Conservation (phyloP, 53 echinoderm and acorn worm species). For the Hippasteria phrygiana region DNA sequence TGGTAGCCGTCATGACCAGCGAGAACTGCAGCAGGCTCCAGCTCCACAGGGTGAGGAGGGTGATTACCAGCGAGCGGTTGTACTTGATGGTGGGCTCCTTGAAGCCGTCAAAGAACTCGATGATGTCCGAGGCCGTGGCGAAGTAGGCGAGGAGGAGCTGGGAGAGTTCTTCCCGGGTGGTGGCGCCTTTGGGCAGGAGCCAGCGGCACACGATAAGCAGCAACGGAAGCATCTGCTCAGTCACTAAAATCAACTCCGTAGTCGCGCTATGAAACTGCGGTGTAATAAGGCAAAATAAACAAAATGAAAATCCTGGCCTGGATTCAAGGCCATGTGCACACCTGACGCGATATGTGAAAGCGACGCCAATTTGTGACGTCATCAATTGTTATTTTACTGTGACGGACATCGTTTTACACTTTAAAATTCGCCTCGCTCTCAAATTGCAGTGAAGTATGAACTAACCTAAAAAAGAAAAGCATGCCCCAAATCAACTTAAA, state of each 20-base stretch:
- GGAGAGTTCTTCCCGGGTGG: slow-evolving; percentile 88
- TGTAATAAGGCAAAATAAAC: too few species aligned
- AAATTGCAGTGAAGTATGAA: too few species aligned
- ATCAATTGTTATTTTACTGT: too few species aligned
- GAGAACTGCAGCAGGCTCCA: slow-evolving; percentile 95
- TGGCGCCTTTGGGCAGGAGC: slow-evolving; percentile 89
- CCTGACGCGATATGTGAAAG: too few species aligned
- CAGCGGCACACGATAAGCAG: slow-evolving; percentile 89
- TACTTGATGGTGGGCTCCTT: slow-evolving; percentile 77
- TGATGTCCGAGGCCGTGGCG: slow-evolving; percentile 93
- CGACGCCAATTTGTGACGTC: too few species aligned
- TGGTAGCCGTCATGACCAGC: slow-evolving; percentile 87
- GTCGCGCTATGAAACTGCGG: not conserved
- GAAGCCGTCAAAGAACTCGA: slow-evolving; percentile 91
- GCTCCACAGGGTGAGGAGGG: slow-evolving; percentile 88
- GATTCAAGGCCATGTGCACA: too few species aligned
- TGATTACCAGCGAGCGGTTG: slow-evolving; percentile 74
- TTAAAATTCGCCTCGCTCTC: too few species aligned
- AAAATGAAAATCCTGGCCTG: too few species aligned
- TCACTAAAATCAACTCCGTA: slow-evolving; percentile 54
- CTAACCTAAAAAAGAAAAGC: too few species aligned
- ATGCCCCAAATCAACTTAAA: too few species aligned
- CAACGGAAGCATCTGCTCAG: slow-evolving; percentile 85
- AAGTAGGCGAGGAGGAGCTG: slow-evolving; percentile 93
- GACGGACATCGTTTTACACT: too few species aligned